Conservation (phyloP, 2,113 vertebrate genomes). For the Lasiurus borealis region DNA sequence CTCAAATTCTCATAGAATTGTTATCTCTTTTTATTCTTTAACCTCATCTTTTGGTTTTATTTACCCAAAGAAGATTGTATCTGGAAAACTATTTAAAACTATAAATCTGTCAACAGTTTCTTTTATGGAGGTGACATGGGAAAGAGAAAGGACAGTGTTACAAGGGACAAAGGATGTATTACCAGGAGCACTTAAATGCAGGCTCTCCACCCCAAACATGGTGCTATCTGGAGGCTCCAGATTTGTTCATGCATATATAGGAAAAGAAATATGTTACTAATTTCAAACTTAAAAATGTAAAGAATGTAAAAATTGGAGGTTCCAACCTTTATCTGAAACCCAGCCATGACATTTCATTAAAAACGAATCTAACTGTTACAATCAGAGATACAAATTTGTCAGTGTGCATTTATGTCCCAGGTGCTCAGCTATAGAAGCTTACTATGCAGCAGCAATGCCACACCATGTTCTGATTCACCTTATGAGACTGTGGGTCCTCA, state of each 20-base stretch:
- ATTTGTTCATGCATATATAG: background rate
- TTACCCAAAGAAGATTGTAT: background rate
- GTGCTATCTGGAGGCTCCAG: background rate
- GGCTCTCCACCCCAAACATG: background rate
- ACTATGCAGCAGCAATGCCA: background rate
- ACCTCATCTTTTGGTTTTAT: constrained; percentile 31
- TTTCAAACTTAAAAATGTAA: constrained; percentile 40
- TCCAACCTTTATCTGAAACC: background rate
- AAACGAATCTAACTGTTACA: background rate
- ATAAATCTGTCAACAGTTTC: constrained; percentile 27
- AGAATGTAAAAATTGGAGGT: constrained; percentile 13
- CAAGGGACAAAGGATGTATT: background rate
- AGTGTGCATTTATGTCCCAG: background rate
- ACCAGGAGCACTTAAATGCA: background rate
- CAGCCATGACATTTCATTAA: background rate
- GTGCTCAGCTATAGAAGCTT: background rate
- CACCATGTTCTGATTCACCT: background rate
- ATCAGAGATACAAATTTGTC: background rate
- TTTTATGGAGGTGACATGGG: constrained; percentile 65
- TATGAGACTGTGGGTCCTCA: background rate
- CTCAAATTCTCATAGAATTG: background rate
- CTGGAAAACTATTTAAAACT: constrained; percentile 74
- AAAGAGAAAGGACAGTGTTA: constrained; percentile 32
- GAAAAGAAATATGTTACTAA: background rate
- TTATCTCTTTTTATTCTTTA: background rate